Conservation (phyloP, 1,140 invertebrate species). For the Drosophila malerkotliana region DNA sequence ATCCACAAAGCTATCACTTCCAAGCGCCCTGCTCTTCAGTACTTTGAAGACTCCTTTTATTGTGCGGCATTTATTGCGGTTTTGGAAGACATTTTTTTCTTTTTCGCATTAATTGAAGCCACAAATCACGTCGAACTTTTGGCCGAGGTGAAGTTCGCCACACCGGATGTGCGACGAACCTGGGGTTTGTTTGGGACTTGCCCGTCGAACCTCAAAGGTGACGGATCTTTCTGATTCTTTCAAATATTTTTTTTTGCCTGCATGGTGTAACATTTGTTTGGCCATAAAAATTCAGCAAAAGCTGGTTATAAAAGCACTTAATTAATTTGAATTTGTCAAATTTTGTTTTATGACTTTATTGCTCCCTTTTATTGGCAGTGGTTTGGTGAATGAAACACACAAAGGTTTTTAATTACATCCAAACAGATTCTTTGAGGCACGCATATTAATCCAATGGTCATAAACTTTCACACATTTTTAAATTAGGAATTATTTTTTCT, state of each 20-base stretch:
- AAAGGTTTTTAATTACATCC: background rate
- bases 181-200: slow-evolving; percentile 56
- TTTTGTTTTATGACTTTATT: slow-evolving; percentile 61
- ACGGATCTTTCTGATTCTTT: slow-evolving; percentile 10
- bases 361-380: slow-evolving; percentile 43
- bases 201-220: slow-evolving; percentile 2
- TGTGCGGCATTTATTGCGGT: slow-evolving; percentile 75
- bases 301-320: slow-evolving; percentile 68
- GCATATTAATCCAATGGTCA: too few relatives aligned
- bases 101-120: slow-evolving; percentile 10
- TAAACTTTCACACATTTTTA: too few relatives aligned
- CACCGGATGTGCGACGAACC: slow-evolving; percentile 1
- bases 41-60: slow-evolving; percentile 45
- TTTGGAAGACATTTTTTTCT: slow-evolving; percentile 27
- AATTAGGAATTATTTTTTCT: too few relatives aligned
- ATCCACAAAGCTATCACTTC: background rate
- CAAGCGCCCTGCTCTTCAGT: too few relatives aligned
- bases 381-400: slow-evolving; percentile 21
- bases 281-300: slow-evolving; percentile 41
- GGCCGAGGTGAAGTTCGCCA: slow-evolving; percentile 1
- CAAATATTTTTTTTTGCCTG: slow-evolving; percentile 18
- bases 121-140: slow-evolving; percentile 38
- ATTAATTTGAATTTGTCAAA: slow-evolving; percentile 69
- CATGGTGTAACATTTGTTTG: slow-evolving; percentile 42
- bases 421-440: too few relatives aligned